Percentiles rank a stretch among this genome's conserved stretches.
These are phyloP conservation scores for Paracyclopina nana DNA, from an alignment of 1,140 invertebrate species.

Conservation along the genomic window DNA sequence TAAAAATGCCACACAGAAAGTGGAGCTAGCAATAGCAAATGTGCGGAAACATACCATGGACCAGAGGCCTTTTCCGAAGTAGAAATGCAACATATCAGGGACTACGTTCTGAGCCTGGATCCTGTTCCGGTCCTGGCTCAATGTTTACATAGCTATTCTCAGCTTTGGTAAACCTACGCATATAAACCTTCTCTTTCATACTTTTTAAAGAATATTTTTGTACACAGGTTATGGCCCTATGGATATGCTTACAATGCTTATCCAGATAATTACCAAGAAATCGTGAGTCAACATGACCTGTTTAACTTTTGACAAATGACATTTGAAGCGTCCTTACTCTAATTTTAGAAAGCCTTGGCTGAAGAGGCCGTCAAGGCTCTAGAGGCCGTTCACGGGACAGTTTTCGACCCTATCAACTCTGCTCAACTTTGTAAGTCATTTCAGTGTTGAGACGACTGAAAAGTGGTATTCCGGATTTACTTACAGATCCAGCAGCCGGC, in stretches of 20 bases:
- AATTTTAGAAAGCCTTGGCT: conserved; percentile 5
- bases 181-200: too few species aligned
- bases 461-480: neutral
- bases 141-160: conserved; percentile 8
- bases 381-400: conserved; percentile 13
- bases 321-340: conserved; percentile 20
- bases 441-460: neutral
- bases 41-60: conserved; percentile 28
- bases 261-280: conserved; percentile 10
- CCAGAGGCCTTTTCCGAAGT: conserved; percentile 25
- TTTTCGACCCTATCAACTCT: conserved; percentile 15
- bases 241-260: conserved; percentile 12
- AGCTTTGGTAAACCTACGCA: too few species aligned
- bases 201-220: too few species aligned
- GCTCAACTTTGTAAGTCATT: conserved; percentile 17
- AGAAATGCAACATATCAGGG: conserved; percentile 7
- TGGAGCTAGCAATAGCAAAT: conserved; percentile 25
- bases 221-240: conserved; percentile 13
- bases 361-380: conserved; percentile 12
- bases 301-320: neutral
- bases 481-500: conserved; percentile 21
- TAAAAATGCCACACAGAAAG: too few species aligned
- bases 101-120: conserved; percentile 5
- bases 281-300: neutral
- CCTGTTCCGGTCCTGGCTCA: conserved; percentile 6